Percentiles rank a stretch among this genome's conserved stretches.
These are phyloP conservation scores for Drepanosiphum platanoidis DNA, from an alignment of 2,888 invertebrate species.

Conservation along the genomic window DNA sequence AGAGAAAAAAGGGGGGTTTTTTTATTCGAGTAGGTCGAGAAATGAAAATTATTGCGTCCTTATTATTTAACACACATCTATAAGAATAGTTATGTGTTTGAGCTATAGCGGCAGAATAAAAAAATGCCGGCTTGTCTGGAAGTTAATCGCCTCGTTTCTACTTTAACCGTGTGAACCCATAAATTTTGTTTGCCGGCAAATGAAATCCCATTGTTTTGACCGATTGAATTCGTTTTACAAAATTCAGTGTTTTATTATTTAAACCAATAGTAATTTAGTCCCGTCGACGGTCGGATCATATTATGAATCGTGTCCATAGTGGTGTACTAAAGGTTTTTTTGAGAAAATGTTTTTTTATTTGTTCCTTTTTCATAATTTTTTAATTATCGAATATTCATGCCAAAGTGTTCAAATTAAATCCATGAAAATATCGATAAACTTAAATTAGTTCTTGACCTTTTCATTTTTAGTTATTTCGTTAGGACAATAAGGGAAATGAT, in stretches of 20 bases:
- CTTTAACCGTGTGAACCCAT: constrained; percentile 47
- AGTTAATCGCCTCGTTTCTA: constrained; percentile 30
- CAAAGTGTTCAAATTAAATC: background rate
- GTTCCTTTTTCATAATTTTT: background rate
- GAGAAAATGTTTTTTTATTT: background rate
- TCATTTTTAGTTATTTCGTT: background rate
- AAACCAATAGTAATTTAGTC: background rate
- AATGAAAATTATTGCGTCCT: constrained; percentile 53
- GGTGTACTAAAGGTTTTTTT: constrained; percentile 22
- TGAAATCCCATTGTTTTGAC: constrained; percentile 42
- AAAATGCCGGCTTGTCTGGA: constrained; percentile 53
- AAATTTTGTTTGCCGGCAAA: constrained; percentile 29
- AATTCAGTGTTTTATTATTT: constrained; percentile 17
- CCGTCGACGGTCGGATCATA: background rate
- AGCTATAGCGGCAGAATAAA: constrained; percentile 32
- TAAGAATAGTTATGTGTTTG: constrained; percentile 20
- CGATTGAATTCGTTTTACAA: constrained; percentile 24
- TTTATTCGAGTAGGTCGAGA: constrained; percentile 39
- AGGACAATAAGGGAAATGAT: background rate
- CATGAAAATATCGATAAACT: background rate
- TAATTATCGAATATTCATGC: background rate
- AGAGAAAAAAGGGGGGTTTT: constrained; percentile 37
- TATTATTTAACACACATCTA: constrained; percentile 49
- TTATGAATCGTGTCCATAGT: constrained; percentile 6
- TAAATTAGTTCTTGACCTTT: background rate